Evolutionary conservation across 2,888 invertebrate species (phyloP), one percentile per base, ranked within the genome.

Genomic region (Drosophila vallismaia): DNA sequence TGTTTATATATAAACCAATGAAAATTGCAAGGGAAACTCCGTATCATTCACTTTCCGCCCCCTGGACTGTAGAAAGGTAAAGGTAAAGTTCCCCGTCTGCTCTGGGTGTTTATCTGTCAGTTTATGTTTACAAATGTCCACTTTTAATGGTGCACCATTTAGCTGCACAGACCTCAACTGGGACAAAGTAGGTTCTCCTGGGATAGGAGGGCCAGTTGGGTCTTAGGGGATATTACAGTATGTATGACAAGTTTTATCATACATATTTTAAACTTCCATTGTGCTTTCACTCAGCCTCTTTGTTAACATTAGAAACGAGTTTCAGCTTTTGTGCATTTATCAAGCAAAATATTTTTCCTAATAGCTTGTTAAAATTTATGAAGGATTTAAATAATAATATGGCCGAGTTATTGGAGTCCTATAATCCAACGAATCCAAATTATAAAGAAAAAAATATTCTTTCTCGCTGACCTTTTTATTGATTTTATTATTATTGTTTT

Each of bases 91-190:
- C 50, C 54, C 51, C 48, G 75, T 68, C 77, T 79, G 67, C 58
- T 62, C 51, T 66, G 80, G 84, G 88, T 88, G 88, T 83, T 83
- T 83, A 88, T 83, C 82, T 83, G 88, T 88, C 88, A 86, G 82
- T 88, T 83, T 83, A 83, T 82, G 82, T 83, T 88, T 83, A 83
- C 86, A 83, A 88, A 88, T 86, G 82, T 83, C 86, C 84, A 79
- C 77, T 83, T 86, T 88, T 83, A 88, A 83, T 83, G 86, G 82
- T 71, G 79, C 80, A 66, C 80, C 82, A 83, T 83, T 83, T 86
- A 79, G 77, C 73, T 14, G 48, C 4, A 51, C 31, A 5, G 53
- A 24, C 9, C 59, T 10, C 14, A 33, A 8, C 44, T 24, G 48
- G 40, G 46, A 42, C 24, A 33, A 19, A 55, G 46, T 19, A 19